Conservation (phyloP, 2,113 vertebrate species). For the Eurypyga helias region DNA sequence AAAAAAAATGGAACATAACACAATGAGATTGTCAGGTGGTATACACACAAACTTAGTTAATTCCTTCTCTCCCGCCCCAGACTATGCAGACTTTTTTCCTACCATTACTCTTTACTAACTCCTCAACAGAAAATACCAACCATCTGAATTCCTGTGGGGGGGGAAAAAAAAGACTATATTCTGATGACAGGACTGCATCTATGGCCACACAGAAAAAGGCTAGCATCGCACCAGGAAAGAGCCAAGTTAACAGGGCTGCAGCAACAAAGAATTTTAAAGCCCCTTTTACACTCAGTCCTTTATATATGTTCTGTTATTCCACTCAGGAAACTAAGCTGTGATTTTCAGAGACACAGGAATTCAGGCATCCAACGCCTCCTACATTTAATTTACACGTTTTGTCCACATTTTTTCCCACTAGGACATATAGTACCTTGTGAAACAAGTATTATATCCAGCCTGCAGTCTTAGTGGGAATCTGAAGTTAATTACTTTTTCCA, state of each 20-base stretch:
- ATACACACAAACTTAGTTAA: not conserved
- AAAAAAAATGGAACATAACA: not conserved
- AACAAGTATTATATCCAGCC: not conserved
- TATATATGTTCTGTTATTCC: not conserved
- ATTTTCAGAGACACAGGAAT: not conserved
- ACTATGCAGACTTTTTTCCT: not conserved
- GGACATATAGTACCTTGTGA: not conserved
- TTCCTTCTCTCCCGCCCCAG: not conserved
- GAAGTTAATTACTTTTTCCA: slow-evolving; percentile 31
- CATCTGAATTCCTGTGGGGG: not conserved
- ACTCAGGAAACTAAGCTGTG: not conserved
- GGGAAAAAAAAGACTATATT: not conserved
- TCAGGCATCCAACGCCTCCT: not conserved
- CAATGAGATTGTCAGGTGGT: not conserved
- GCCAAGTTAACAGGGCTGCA: not conserved
- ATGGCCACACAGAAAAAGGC: not conserved
- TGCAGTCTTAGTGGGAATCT: not conserved
- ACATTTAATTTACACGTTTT: not conserved
- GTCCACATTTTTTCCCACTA: not conserved
- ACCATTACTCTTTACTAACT: not conserved
- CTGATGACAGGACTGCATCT: not conserved
- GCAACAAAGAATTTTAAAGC: not conserved
- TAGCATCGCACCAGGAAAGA: not conserved
- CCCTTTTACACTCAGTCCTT: not conserved
- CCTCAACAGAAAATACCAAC: not conserved